phyloP scores from a whole-genome alignment of 1,140 invertebrate genomes.

The Nymphalis io region DNA sequence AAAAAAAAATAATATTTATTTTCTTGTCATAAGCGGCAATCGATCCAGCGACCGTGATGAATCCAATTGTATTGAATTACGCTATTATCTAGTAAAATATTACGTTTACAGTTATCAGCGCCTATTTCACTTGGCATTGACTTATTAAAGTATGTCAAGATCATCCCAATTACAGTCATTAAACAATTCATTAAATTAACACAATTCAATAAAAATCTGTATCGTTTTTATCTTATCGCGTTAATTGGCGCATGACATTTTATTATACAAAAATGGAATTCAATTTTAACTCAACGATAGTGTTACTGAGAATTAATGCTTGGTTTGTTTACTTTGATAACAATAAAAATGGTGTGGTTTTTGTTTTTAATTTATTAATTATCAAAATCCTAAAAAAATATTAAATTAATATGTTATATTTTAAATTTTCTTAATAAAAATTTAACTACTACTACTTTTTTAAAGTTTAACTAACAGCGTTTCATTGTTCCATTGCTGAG shows the following conservation, averaged over 20 bases:
- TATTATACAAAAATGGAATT: constrained; percentile 10
- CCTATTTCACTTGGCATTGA: no score
- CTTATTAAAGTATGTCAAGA: background rate
- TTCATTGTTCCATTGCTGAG: no score
- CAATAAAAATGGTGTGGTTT: background rate
- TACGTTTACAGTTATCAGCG: no score
- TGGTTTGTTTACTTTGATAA: background rate
- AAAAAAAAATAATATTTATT: no score
- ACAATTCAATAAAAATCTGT: background rate
- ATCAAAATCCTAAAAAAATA: background rate
- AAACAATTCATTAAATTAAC: background rate
- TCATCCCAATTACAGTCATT: background rate
- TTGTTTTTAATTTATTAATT: constrained; percentile 3
- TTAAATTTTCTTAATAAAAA: no score
- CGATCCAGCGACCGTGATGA: no score
- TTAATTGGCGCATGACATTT: constrained; percentile 22
- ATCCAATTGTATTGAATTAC: no score
- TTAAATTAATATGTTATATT: no score
- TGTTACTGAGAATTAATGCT: constrained; percentile 7
- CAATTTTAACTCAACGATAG: constrained; percentile 14
- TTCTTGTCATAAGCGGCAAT: no score
- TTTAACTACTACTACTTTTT: no score
- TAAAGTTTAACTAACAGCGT: no score
- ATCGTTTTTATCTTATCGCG: constrained; percentile 8
- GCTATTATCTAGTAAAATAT: no score